Percentiles rank a stretch among this genome's conserved stretches.
Evolutionary conservation across 2,888 invertebrate species (phyloP).

Genomic region (Copidosoma aretas): DNA sequence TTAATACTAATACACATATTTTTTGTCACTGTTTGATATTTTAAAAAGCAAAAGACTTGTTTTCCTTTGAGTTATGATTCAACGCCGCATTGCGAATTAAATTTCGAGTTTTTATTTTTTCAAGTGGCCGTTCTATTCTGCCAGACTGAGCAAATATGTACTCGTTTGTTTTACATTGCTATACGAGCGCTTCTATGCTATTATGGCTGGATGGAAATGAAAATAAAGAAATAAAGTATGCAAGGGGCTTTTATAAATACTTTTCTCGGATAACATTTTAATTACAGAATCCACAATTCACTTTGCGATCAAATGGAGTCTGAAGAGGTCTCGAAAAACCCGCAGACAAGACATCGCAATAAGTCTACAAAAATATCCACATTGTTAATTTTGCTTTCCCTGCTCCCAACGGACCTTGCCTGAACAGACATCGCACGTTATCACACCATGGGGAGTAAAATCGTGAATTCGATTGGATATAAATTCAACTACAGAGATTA

Average conservation of each 20-base stretch:
- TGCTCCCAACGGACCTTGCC: no score
- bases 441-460: no score
- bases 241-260: not conserved
- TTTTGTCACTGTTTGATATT: not conserved
- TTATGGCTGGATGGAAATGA: slow-evolving; percentile 23
- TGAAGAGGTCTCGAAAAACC: no score
- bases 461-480: no score
- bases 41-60: not conserved
- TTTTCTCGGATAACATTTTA: no score
- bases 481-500: no score
- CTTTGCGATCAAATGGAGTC: no score
- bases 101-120: slow-evolving; percentile 5
- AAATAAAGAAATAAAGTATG: slow-evolving; percentile 8
- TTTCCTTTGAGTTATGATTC: slow-evolving; percentile 15
- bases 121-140: slow-evolving; percentile 21
- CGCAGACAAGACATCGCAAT: no score
- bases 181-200: slow-evolving; percentile 13
- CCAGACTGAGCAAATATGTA: slow-evolving; percentile 13
- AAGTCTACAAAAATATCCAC: no score
- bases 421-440: no score
- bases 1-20: not conserved
- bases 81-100: not conserved
- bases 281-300: no score
- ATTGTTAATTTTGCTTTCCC: no score
- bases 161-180: slow-evolving; percentile 15